Conservation (phyloP, 2,113 vertebrate species). For the Oryzias curvinotus region DNA sequence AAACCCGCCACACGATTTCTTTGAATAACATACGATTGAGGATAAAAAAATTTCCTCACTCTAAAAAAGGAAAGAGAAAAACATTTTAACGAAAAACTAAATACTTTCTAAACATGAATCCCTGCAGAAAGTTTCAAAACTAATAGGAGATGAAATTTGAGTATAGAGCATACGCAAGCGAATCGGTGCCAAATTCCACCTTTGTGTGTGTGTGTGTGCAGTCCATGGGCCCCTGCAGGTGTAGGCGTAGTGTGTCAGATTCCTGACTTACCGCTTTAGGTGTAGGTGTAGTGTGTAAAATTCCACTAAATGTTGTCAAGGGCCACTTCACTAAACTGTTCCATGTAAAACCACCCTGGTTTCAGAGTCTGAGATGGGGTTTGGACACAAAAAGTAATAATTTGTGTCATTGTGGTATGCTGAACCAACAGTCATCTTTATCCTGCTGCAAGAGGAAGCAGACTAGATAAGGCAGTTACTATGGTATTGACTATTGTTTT, state of each 20-base stretch:
- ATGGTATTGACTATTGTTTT: slow-evolving; percentile 56
- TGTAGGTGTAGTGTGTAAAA: slow-evolving; percentile 69
- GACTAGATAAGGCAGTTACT: slow-evolving; percentile 24
- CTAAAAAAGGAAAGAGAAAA: not conserved
- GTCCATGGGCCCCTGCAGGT: slow-evolving; percentile 43
- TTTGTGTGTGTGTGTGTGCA: slow-evolving; percentile 18
- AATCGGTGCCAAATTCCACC: slow-evolving; percentile 50
- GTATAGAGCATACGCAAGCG: not conserved
- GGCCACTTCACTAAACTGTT: slow-evolving; percentile 5
- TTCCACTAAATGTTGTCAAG: slow-evolving; percentile 42
- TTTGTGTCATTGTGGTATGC: slow-evolving; percentile 1
- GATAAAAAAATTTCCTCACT: not conserved
- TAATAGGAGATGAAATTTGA: slow-evolving; percentile 17
- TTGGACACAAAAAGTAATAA: not conserved
- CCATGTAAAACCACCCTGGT: too few species aligned
- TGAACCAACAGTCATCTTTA: slow-evolving; percentile 36
- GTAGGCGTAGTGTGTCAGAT: slow-evolving; percentile 58
- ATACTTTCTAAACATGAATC: slow-evolving; percentile 1
- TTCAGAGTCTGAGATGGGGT: not conserved
- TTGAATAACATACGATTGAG: not conserved
- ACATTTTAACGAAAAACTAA: not conserved
- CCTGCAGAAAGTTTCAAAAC: slow-evolving; percentile 1
- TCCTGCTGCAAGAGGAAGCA: not conserved
- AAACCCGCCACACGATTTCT: not conserved
- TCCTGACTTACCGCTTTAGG: slow-evolving; percentile 55